Percentiles rank a stretch among this genome's conserved stretches.
Evolutionary conservation across 2,888 invertebrate species (phyloP).

Genomic region (Thymelicus acteon): DNA sequence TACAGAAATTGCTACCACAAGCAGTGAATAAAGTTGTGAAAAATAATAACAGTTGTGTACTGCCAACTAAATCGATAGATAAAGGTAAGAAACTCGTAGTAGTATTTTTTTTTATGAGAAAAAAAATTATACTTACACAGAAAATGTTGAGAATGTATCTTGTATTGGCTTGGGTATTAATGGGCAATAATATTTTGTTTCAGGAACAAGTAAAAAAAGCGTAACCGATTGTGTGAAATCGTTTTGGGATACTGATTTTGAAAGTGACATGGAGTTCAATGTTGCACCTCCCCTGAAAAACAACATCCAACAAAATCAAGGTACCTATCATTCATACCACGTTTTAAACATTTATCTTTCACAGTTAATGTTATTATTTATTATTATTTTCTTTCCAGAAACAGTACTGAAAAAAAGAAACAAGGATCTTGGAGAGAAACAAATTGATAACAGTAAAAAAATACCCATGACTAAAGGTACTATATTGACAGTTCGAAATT

Average conservation of each 20-base stretch:
- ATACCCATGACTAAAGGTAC: not conserved
- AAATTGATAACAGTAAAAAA: conserved; percentile 6
- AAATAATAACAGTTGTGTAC: conserved; percentile 37
- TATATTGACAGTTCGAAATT: conserved; percentile 14
- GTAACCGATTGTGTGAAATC: conserved; percentile 52
- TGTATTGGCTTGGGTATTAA: not conserved
- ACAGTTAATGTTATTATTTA: too few relatives aligned
- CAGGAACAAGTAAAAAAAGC: conserved; percentile 47
- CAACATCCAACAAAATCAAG: conserved; percentile 44
- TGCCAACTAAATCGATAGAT: conserved; percentile 14
- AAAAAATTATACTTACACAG: too few relatives aligned
- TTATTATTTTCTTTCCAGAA: conserved; percentile 9
- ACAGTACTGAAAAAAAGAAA: not conserved
- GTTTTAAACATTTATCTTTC: not conserved
- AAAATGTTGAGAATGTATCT: not conserved
- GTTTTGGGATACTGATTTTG: conserved; percentile 72
- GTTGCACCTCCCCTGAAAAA: conserved; percentile 40
- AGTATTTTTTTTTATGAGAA: not conserved
- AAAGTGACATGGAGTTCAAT: conserved; percentile 64
- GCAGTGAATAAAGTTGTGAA: not conserved
- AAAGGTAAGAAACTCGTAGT: conserved; percentile 2
- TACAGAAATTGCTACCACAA: conserved; percentile 14
- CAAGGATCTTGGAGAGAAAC: conserved; percentile 12
- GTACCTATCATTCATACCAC: conserved; percentile 21
- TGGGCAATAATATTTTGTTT: conserved; percentile 37